Evolutionary conservation across 2,797 vertebrate genomes (phyloP).

Genomic region (Gallinago stenura): DNA sequence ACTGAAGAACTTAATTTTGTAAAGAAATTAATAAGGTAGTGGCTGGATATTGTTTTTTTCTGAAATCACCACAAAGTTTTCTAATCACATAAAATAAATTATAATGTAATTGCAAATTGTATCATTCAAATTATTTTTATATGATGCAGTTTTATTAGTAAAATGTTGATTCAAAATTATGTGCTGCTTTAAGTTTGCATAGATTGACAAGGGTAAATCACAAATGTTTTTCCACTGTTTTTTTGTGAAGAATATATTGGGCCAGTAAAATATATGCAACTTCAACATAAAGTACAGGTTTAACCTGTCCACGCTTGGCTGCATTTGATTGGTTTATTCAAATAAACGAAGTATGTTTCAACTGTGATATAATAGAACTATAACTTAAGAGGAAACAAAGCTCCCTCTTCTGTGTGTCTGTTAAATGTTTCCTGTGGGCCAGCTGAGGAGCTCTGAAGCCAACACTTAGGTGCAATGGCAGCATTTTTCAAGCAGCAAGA

Average conservation of each 20-base stretch:
- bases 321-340: neutral
- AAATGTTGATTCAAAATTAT: neutral
- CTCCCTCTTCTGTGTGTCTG: neutral
- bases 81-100: conserved; percentile 27
- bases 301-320: neutral
- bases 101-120: neutral
- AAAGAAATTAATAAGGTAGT: neutral
- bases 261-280: neutral
- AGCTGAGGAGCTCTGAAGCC: neutral
- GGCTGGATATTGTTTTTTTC: neutral
- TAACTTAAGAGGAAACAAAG: neutral
- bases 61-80: conserved; percentile 30
- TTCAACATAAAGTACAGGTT: neutral
- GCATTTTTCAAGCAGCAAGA: neutral
- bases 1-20: neutral
- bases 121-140: conserved; percentile 39
- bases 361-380: neutral
- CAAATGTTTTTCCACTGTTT: neutral
- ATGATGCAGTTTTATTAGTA: conserved; percentile 26
- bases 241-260: neutral
- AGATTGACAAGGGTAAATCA: neutral
- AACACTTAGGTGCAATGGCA: neutral
- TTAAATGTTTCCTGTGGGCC: neutral
- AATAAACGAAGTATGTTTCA: neutral
- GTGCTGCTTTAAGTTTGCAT: neutral